Conservation (phyloP, 2,797 vertebrate species). For the Pachyuromys duprasi region DNA sequence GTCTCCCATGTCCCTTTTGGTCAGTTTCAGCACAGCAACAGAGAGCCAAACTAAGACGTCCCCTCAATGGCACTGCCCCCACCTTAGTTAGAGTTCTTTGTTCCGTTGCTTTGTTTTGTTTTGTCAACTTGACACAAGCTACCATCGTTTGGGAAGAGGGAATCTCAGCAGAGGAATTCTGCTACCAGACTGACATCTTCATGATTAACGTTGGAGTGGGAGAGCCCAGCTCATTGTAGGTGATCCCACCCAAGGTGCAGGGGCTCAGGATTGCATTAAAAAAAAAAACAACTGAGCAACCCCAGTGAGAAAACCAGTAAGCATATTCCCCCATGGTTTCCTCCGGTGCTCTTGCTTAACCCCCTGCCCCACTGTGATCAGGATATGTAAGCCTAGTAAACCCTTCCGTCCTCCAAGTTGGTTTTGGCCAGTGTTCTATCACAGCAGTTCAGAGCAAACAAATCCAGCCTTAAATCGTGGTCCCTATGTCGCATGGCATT, state of each 20-base stretch:
- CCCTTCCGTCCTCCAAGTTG: neutral
- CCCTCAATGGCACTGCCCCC: neutral
- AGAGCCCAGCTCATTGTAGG: neutral
- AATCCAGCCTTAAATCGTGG: neutral
- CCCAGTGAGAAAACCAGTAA: neutral
- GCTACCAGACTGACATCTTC: neutral
- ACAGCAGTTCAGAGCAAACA: neutral
- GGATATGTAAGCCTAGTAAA: neutral
- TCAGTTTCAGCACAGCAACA: neutral
- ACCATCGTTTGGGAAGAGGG: neutral
- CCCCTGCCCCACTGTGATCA: neutral
- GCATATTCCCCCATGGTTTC: too few species aligned
- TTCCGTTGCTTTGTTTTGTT: neutral
- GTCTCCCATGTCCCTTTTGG: neutral
- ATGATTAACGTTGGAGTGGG: neutral
- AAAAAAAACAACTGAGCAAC: neutral
- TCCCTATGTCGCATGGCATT: neutral
- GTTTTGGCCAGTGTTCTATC: neutral
- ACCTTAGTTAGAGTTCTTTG: neutral
- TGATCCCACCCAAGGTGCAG: too few species aligned
- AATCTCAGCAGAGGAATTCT: neutral
- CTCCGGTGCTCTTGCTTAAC: too few species aligned
- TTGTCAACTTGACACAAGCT: neutral
- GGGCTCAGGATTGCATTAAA: neutral
- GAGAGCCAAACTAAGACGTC: neutral